Evolutionary conservation across 2,113 vertebrate genomes (phyloP).

Genomic region (Pyxicephalus adspersus): DNA sequence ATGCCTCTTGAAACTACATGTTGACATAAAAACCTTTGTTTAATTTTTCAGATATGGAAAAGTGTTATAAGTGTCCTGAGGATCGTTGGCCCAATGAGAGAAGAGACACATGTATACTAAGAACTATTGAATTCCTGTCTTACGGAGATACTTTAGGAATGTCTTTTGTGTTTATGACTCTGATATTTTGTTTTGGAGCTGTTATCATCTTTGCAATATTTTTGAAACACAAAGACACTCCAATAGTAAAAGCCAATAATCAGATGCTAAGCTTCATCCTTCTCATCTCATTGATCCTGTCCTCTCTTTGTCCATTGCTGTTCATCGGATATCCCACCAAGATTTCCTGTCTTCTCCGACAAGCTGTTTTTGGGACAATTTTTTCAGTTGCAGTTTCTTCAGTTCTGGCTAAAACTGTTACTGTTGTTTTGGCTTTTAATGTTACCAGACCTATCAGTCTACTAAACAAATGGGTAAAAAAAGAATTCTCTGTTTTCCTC

Average conservation of each 20-base stretch:
- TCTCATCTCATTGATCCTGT: conserved; percentile 2
- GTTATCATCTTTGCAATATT: background rate
- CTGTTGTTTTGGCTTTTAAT: conserved; percentile 35
- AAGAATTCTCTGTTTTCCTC: conserved; percentile 41
- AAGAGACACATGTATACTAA: background rate
- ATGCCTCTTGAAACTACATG: too few species aligned
- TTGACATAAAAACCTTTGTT: too few species aligned
- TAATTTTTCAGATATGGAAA: conserved; percentile 20
- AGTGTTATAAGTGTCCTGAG: conserved; percentile 5
- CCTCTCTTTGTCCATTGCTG: conserved; percentile 9
- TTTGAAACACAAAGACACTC: background rate
- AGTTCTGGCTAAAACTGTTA: conserved; percentile 39
- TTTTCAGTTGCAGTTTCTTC: conserved; percentile 34
- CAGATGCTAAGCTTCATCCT: conserved; percentile 25
- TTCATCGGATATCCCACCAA: conserved; percentile 24
- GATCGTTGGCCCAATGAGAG: conserved; percentile 11
- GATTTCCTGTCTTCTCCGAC: conserved; percentile 20
- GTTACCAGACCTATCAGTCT: conserved; percentile 27
- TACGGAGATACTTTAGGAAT: background rate
- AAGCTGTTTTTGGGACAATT: conserved; percentile 24
- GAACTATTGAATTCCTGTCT: conserved; percentile 1
- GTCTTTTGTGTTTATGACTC: background rate
- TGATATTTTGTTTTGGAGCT: background rate
- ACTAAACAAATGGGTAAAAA: conserved; percentile 28
- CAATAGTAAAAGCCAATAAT: conserved; percentile 26